Evolutionary conservation across 2,888 invertebrate species (phyloP).

Genomic region (Callimorpha dominula): DNA sequence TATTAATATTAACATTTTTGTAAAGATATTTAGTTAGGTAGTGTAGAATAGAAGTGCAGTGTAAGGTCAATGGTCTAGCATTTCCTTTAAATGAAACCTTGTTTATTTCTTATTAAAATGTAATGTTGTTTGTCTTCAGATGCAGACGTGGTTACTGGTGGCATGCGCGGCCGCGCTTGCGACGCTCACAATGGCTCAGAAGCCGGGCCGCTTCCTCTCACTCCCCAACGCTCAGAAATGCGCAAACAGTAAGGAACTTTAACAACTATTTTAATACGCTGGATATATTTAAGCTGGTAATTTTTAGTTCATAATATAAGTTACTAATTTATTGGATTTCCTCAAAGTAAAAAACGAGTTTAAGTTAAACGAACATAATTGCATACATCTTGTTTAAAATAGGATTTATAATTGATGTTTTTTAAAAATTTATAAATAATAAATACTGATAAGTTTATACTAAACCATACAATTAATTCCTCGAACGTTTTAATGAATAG

Average conservation of each 20-base stretch:
- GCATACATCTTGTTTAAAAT: background rate
- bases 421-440: background rate
- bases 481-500: background rate
- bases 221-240: slow-evolving; percentile 94
- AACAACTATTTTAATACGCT: background rate
- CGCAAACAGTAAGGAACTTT: slow-evolving; percentile 91
- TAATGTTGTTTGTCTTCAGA: slow-evolving; percentile 79
- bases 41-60: too few species aligned
- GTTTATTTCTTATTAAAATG: background rate
- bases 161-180: slow-evolving; percentile 83
- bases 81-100: too few species aligned
- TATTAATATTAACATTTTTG: too few species aligned
- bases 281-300: background rate
- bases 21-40: too few species aligned
- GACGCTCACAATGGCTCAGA: slow-evolving; percentile 89
- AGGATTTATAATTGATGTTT: background rate
- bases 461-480: background rate
- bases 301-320: background rate
- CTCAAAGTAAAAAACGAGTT: background rate
- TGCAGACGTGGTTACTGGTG: slow-evolving; percentile 90
- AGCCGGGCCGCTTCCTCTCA: slow-evolving; percentile 94
- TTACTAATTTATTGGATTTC: background rate
- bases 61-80: too few species aligned
- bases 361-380: background rate
- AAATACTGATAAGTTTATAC: background rate